Evolutionary conservation across 2,113 vertebrate genomes (phyloP).

Genomic region (Gopherus evgoodei): DNA sequence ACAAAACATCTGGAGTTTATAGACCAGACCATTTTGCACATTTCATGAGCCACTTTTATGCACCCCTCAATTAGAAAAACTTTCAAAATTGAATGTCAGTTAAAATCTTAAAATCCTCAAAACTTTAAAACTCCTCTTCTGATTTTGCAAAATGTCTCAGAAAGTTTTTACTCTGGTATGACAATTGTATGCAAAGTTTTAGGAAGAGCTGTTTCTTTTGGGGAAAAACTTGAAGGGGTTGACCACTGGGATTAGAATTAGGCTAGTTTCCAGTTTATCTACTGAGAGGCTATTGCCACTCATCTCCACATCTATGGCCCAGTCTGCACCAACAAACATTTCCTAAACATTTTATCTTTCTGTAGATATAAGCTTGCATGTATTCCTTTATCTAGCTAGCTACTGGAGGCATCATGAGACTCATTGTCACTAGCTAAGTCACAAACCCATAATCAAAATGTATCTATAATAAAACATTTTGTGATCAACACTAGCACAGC

Average conservation of each 20-base stretch:
- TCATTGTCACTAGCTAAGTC: constrained; percentile 50
- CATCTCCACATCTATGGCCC: background rate
- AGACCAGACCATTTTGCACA: background rate
- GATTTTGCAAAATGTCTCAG: background rate
- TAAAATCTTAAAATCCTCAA: background rate
- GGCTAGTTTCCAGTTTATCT: constrained; percentile 1
- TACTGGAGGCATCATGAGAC: constrained; percentile 66
- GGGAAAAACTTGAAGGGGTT: background rate
- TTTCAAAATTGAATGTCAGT: background rate
- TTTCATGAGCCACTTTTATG: background rate
- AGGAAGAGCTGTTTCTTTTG: background rate
- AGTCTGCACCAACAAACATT: constrained; percentile 5
- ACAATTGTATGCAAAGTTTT: constrained; percentile 1
- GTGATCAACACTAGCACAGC: constrained; percentile 54
- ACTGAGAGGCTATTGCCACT: background rate
- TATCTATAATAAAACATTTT: constrained; percentile 65
- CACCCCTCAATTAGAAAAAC: background rate
- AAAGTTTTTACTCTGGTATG: constrained; percentile 9
- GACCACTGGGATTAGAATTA: constrained; percentile 4
- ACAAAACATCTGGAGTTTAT: background rate
- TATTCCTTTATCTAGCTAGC: constrained; percentile 44
- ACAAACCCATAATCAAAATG: constrained; percentile 46
- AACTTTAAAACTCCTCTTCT: background rate
- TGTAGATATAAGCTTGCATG: constrained; percentile 29
- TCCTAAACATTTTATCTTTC: constrained; percentile 12